Base-by-base conservation (phyloP, 2,888 invertebrate genomes). In the Epistrophella euchroma region DNA sequence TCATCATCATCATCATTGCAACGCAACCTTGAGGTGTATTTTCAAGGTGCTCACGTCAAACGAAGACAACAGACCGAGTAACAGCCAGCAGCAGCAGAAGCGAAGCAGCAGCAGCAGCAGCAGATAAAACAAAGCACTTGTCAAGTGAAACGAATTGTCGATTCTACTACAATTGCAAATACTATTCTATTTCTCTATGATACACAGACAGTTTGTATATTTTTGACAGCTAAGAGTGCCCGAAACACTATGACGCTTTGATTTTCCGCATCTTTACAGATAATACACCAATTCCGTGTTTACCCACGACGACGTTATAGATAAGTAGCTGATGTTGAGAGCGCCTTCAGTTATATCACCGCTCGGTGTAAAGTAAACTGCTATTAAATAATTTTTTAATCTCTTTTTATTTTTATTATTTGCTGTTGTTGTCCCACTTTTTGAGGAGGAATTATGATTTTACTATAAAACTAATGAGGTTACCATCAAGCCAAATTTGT, bases 21-120 rank as follows among this genome's bases (percentile, higher is more conserved):
- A 83, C 68, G 88, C 88, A 90, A 90, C 91, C 91, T 91, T 91
- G 91, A 88, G 89, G 88, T 89, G 88, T 89, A 89, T 90, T 90
- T 90, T 90, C 90, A 91, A 90, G 91, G 91, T 90, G 89, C 88
- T 88, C 88, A 47, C 89, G 88, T 89, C 88, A 90, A 90, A 86
- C 88, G 17, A 37, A 70, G 47, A 17, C 52, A 55, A 55, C n/a
- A 52, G 43, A 73, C 52, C 15, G 7, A 55, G 64, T 15, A 45
- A 17, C 68, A 47, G 58, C 25, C 37, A 58, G 32, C 22, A 52
- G 10, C 6, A 52, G 64, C 13, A 45, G 25, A 68, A 55, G 66
- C 25, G 28, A 43, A 40, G n/a, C 73, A 55, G 47, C 32, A 66
- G n/a, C 28, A 25, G 13, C 7, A 55, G 55, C 4, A 28, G 7